Conservation (phyloP, 2,113 vertebrate genomes). For the Pseudorectes ferrugineus region DNA sequence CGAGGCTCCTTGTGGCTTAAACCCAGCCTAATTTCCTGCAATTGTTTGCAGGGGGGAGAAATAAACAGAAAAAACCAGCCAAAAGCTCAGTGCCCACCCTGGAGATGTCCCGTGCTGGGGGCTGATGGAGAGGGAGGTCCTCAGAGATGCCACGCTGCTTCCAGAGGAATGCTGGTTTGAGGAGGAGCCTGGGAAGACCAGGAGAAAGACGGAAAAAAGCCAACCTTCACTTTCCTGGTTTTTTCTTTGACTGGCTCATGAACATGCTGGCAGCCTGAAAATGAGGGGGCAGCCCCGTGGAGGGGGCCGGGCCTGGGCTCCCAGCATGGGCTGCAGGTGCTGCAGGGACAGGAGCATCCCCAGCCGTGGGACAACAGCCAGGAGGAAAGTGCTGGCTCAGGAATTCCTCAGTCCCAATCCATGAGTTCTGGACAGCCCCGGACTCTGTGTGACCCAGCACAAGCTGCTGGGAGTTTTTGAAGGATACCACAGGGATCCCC, state of each 20-base stretch:
- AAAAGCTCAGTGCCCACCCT: background rate
- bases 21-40: background rate
- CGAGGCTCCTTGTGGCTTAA: background rate
- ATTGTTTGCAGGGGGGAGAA: background rate
- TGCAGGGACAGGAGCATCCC: background rate
- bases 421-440: background rate
- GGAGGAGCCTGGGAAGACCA: background rate
- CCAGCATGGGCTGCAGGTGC: background rate
- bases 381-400: background rate
- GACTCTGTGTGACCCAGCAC: background rate
- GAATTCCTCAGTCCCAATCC: background rate
- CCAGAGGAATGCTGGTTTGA: background rate
- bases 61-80: background rate
- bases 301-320: too few relatives aligned
- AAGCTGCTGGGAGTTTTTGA: background rate
- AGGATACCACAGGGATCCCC: background rate
- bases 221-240: rapidly evolving
- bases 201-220: background rate
- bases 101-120: background rate
- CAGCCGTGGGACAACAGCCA: rapidly evolving
- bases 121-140: background rate
- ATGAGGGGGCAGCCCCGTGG: rapidly evolving
- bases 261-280: background rate
- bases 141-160: background rate
- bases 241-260: rapidly evolving